These are phyloP conservation scores for Oeneis ivallda DNA, from an alignment of 2,888 invertebrate genomes.

Conservation along the genomic window DNA sequence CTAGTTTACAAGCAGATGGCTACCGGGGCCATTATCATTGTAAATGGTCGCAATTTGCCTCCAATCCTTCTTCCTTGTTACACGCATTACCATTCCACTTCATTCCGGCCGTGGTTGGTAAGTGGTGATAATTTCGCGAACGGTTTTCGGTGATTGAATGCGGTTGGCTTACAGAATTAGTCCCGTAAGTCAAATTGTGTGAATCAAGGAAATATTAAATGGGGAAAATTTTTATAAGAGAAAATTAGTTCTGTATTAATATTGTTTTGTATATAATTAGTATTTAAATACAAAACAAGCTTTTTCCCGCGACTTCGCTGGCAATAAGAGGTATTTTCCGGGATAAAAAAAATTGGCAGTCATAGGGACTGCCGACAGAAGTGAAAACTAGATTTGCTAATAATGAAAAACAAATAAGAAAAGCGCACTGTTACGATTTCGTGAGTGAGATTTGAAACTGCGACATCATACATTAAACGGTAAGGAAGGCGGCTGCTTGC, in stretches of 20 bases:
- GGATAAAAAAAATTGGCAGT: too few relatives aligned
- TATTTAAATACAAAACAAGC: too few relatives aligned
- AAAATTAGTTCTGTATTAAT: background rate
- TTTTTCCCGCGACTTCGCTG: too few relatives aligned
- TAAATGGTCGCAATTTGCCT: constrained; percentile 67
- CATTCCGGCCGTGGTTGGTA: constrained; percentile 38
- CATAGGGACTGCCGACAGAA: too few relatives aligned
- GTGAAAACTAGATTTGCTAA: too few relatives aligned
- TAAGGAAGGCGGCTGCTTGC: too few relatives aligned
- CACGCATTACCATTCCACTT: constrained; percentile 39
- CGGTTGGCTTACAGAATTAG: constrained; percentile 39
- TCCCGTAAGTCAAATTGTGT: constrained; percentile 28
- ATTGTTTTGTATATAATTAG: too few relatives aligned
- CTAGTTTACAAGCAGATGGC: constrained; percentile 67
- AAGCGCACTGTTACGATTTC: too few relatives aligned
- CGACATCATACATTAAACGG: too few relatives aligned
- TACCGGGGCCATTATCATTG: constrained; percentile 61
- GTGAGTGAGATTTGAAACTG: too few relatives aligned
- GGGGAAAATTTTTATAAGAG: background rate
- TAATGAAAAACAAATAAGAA: too few relatives aligned
- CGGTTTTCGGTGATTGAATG: constrained; percentile 51
- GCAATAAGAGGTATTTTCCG: too few relatives aligned
- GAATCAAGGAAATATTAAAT: background rate
- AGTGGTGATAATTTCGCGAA: constrained; percentile 41
- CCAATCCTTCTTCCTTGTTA: constrained; percentile 56